These are phyloP conservation scores for Gerris lacustris DNA, from an alignment of 2,888 invertebrate species.

Conservation along the genomic window DNA sequence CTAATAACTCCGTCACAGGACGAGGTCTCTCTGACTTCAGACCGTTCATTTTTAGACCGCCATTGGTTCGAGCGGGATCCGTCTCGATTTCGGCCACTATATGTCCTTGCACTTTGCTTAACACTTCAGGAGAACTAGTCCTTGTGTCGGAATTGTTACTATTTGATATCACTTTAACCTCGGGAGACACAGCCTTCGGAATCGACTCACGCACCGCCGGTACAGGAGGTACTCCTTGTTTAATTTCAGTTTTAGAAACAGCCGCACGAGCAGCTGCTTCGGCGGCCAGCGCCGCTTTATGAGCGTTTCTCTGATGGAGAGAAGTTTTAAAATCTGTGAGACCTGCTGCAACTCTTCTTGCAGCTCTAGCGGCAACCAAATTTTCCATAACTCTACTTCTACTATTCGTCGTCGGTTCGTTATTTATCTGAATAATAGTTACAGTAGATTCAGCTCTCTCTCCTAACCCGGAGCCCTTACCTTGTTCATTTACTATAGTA, in stretches of 20 bases:
- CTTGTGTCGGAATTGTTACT: neutral
- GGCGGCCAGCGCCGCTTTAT: neutral
- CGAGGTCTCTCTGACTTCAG: neutral
- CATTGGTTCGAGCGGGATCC: neutral
- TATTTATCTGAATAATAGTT: neutral
- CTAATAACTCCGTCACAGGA: neutral
- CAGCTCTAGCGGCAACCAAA: neutral
- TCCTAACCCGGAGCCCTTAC: neutral
- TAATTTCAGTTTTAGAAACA: neutral
- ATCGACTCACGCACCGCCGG: neutral
- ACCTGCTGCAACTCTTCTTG: neutral
- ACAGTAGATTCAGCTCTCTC: conserved; percentile 1
- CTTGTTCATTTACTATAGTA: neutral
- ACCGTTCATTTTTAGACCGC: conserved; percentile 3
- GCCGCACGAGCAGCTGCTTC: neutral
- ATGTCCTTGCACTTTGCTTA: neutral
- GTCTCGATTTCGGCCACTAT: neutral
- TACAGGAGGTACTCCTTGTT: neutral
- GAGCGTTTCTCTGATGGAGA: neutral
- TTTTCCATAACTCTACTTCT: neutral
- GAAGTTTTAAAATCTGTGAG: neutral
- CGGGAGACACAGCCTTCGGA: neutral
- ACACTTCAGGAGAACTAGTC: neutral
- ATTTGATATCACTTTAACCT: conserved; percentile 1
- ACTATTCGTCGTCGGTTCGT: neutral